Conservation (phyloP, 2,888 invertebrate species). For the Leptarthrus brevirostris region DNA sequence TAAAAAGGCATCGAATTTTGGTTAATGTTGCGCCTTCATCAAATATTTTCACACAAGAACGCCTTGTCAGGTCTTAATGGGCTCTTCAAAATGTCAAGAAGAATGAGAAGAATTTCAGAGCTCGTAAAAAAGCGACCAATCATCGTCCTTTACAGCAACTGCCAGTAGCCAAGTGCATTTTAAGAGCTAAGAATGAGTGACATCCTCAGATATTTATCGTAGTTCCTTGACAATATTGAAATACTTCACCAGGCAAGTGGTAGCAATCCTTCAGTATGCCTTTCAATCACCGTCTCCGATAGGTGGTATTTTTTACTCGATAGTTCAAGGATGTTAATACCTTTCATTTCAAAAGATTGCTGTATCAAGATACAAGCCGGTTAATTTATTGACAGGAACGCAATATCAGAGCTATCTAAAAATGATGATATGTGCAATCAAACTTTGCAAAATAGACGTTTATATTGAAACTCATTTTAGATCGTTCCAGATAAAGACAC, state of each 20-base stretch:
- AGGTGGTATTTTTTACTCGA: too few species aligned
- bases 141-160: slow-evolving; percentile 23
- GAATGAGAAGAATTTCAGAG: slow-evolving; percentile 34
- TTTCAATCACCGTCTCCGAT: too few species aligned
- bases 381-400: too few species aligned
- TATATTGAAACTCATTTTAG: too few species aligned
- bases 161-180: slow-evolving; percentile 22
- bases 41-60: slow-evolving; percentile 49
- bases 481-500: too few species aligned
- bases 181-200: slow-evolving; percentile 31
- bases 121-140: slow-evolving; percentile 43
- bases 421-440: too few species aligned
- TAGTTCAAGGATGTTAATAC: too few species aligned
- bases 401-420: too few species aligned
- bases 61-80: slow-evolving; percentile 49
- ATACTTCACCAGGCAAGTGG: background rate
- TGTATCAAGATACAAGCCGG: too few species aligned
- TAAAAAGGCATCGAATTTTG: too few species aligned
- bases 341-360: too few species aligned
- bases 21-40: slow-evolving; percentile 40
- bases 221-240: slow-evolving; percentile 1
- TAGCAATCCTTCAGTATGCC: slow-evolving; percentile 22
- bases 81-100: slow-evolving; percentile 48
- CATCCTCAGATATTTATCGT: slow-evolving; percentile 41
- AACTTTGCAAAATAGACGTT: too few species aligned